Evolutionary conservation across 1,140 invertebrate species (phyloP), one percentile per base, ranked within the genome.

Genomic region (Apis florea): DNA sequence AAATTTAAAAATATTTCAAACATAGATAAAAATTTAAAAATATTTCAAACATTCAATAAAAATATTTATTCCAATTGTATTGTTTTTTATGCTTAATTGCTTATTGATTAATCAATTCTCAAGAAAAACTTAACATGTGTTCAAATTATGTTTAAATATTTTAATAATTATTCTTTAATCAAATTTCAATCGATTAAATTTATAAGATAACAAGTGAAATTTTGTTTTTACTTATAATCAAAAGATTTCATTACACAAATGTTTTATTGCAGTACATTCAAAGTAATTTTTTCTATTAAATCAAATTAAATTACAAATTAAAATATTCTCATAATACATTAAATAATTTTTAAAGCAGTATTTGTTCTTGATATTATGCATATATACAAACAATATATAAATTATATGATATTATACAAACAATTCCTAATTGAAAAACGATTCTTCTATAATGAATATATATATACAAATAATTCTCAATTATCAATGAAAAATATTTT

Each of bases 171-270:
- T 19, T 40, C 40, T 40, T 31, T 5, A 31, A 66, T 40, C 17
- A 10, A 40, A 40, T 12, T 11, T 40, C 31, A 19, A 66, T 66
- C 17, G 26, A 63, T 63, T 13, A 26, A 31, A 13, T 11, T 19
- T 21, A 64, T 31, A 19, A 31, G 63, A 64, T 17, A 31, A 64
- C 17, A 15, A 69, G 53, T 17, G 68, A 15, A 15, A 19, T 26
- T 15, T 53, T 53, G 17, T 4, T 63, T 26, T 26, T 47, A 10
- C 10, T 61, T 61, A 24, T 21, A 49, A 71, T 47, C 49, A 49
- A 61, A 61, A 74, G 47, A 49, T 26, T 61, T 49, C 58, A 49
- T 61, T 74, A 74, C 17, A 26, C 58, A n/a, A 26, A 74, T 24
- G n/a, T 63, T n/a, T 51, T n/a, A 51, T 67, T n/a, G 21, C 63